Base-by-base conservation (phyloP, 2,797 vertebrate species). In the Sebastes itinus region DNA sequence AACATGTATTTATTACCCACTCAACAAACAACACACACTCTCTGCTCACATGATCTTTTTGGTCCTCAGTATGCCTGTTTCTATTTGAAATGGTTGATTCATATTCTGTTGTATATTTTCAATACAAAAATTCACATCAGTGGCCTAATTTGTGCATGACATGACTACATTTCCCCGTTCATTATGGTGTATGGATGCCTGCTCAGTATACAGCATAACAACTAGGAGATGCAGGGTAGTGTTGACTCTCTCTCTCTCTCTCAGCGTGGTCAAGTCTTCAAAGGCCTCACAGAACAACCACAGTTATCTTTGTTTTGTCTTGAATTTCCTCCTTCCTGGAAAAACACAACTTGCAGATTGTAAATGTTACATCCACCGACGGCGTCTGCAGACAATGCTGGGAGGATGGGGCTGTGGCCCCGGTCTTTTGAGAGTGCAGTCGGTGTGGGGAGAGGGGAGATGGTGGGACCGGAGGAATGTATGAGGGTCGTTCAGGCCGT, bases 381-480 rank as follows among this genome's bases (percentile, higher is more conserved):
- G 70, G 66, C 86, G 76, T 91, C 80, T 81, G 86, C 81, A 91
- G 87, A 89, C 82, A 79, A 82, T 67, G 87, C 85, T 63, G 77
- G 81, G 83, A 90, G 88, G 84, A 85, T 28, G 61, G 64, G 59
- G 86, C 69, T 25, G 70, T 58, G 66, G 88, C 86, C 89, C 83
- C 87, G 88, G 94, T 94, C 94, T 95, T 95, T 91, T 86, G 94
- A 95, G 95, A 91, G 96, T 95, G 95, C 95, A 96, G 96, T 96
- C 95, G 92, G 92, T 46, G 94, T 91, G 86, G 89, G 80, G 79
- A 77, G 63, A 52, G 70, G 76, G 83, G 77, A 84, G 88, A 77
- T 46, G 79, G 76, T 65, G 88, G 86, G 89, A 90, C 85, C 72
- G 25, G 89, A 91, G 87, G 87, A 89, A 93, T 92, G 93, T 74